phyloP scores from a whole-genome alignment of 2,888 invertebrate species.

The Drosophila nr. fundita region DNA sequence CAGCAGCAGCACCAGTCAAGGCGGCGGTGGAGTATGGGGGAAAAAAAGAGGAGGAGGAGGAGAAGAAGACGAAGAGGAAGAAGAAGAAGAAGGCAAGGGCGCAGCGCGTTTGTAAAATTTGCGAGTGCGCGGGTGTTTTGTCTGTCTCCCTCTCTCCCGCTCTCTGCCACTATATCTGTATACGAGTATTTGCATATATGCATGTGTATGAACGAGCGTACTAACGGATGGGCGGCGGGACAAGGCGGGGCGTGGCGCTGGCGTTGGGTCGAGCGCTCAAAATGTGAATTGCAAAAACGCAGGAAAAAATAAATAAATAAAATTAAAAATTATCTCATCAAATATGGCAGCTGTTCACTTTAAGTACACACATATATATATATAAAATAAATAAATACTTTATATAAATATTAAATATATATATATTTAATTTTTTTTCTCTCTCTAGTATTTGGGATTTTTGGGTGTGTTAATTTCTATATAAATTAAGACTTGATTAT shows the following conservation, averaged over 20 bases:
- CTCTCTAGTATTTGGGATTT: background rate
- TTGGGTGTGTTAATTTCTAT: slow-evolving; percentile 43
- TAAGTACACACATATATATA: slow-evolving; percentile 24
- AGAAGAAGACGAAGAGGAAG: slow-evolving; percentile 3
- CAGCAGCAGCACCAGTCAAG: slow-evolving; percentile 18
- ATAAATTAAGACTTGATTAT: slow-evolving; percentile 34
- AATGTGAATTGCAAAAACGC: slow-evolving; percentile 73
- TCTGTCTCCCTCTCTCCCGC: slow-evolving; percentile 1
- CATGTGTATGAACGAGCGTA: slow-evolving; percentile 1
- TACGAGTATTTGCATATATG: slow-evolving; percentile 5
- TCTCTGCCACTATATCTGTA: background rate
- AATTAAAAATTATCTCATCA: slow-evolving; percentile 75
- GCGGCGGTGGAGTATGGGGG: background rate
- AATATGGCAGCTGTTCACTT: slow-evolving; percentile 58
- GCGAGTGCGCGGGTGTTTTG: slow-evolving; percentile 46
- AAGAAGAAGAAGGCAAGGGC: slow-evolving; percentile 45
- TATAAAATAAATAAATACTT: background rate
- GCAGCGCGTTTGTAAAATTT: slow-evolving; percentile 49
- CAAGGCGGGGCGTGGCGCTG: background rate
- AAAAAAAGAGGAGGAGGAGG: slow-evolving; percentile 2
- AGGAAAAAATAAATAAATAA: slow-evolving; percentile 67
- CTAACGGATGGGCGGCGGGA: background rate
- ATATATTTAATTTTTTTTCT: background rate
- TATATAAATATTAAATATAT: background rate
- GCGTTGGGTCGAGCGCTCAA: slow-evolving; percentile 13